Evolutionary conservation across 2,888 invertebrate genomes (phyloP).

Genomic region (Coelogynopora nodosa): DNA sequence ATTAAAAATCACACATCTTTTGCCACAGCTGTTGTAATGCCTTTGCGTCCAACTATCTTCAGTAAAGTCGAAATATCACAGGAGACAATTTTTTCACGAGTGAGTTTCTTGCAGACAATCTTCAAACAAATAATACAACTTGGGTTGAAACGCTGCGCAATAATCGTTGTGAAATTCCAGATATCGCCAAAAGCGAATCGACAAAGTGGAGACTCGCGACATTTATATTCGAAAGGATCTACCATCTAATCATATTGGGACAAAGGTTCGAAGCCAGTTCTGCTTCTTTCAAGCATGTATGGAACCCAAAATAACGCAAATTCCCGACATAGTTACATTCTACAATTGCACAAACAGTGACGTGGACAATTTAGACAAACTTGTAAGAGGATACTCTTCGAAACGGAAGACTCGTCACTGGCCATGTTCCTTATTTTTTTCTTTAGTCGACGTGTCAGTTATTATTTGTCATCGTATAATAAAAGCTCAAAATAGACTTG

Average conservation of each 20-base stretch:
- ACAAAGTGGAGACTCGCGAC: not conserved
- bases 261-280: not conserved
- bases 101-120: slow-evolving; percentile 21
- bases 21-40: not conserved
- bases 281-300: slow-evolving; percentile 1
- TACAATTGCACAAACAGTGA: slow-evolving; percentile 16
- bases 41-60: slow-evolving; percentile 15
- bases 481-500: slow-evolving; percentile 20
- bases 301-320: not conserved
- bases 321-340: not conserved
- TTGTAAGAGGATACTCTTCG: slow-evolving; percentile 14
- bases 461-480: slow-evolving; percentile 14
- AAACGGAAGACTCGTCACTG: slow-evolving; percentile 29
- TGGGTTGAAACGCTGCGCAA: slow-evolving; percentile 1
- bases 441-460: not conserved
- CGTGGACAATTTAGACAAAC: slow-evolving; percentile 16
- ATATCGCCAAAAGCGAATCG: slow-evolving; percentile 1
- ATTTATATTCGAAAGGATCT: slow-evolving; percentile 4
- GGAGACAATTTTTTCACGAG: slow-evolving; percentile 26
- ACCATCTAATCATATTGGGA: slow-evolving; percentile 14
- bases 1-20: not conserved
- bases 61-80: not conserved
- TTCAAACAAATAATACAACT: slow-evolving; percentile 22
- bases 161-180: slow-evolving; percentile 25
- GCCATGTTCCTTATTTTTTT: slow-evolving; percentile 19